These are phyloP conservation scores for Tetrao urogallus DNA, from an alignment of 2,113 vertebrate genomes.

Conservation along the genomic window DNA sequence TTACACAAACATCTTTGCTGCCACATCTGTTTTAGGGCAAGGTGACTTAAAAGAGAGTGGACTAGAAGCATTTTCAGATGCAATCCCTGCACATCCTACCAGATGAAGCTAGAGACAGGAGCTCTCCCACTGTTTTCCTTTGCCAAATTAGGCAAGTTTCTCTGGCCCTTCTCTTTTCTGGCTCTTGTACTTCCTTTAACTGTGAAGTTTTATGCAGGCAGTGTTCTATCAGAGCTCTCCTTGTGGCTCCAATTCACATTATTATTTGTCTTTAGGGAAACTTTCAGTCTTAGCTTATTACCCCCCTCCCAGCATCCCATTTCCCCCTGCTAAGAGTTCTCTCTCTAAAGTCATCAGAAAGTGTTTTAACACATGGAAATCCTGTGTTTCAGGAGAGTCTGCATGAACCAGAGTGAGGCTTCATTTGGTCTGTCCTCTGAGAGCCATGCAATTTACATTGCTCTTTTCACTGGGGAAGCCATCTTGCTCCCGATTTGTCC, in stretches of 20 bases:
- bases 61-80: conserved; percentile 19
- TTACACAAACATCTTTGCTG: not conserved
- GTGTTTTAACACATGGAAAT: not conserved
- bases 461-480: not conserved
- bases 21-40: not conserved
- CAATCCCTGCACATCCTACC: not conserved
- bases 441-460: not conserved
- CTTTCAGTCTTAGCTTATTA: not conserved
- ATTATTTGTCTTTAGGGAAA: not conserved
- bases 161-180: not conserved
- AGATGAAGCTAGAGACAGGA: not conserved
- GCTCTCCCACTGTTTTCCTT: not conserved
- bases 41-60: not conserved
- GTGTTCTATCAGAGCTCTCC: not conserved
- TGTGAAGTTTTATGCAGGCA: not conserved
- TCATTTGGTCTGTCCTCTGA: not conserved
- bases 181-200: not conserved
- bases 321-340: not conserved
- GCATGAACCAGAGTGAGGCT: not conserved
- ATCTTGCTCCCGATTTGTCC: not conserved
- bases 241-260: not conserved
- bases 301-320: rapidly evolving
- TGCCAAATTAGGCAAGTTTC: not conserved
- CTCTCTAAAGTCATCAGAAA: not conserved
- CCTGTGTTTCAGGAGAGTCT: not conserved